Evolutionary conservation across 2,888 invertebrate genomes (phyloP), one percentile per base, ranked within the genome.

Genomic region (Phasia obesa): DNA sequence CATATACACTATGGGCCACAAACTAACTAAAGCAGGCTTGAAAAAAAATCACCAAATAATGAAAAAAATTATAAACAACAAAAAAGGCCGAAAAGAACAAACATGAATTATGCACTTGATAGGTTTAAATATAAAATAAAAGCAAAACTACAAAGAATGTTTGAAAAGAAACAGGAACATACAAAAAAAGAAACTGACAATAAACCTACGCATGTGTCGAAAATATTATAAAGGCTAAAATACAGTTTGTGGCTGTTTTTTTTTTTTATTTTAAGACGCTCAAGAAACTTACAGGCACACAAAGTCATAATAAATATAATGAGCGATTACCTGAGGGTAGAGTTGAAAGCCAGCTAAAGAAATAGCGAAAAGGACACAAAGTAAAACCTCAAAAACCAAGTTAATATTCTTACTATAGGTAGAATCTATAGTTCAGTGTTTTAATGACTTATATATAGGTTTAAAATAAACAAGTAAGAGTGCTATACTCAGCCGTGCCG

Each of bases 61-160:
- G 27, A 55, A 67, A 42, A 70, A 47, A 70, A 75, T 59, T 59
- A 65, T 53, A 38, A 70, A 64, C 27, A 64, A 53, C 53, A 74
- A 64, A 13, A n/a, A 15, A 9, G n/a, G 51, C 51, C 23, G 67
- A 67, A 67, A 51, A 51, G 19, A 77, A 62, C 53, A 64, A 60
- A 70, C 83, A 83, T 83, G 76, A 83, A 75, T 83, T 80, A 83
- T 83, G 71, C 83, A 83, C 83, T 83, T 80, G 80, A 83, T 76
- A 42, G 4, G 15, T 65, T 6, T 15, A 15, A 1, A 35, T 2
- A 23, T 4, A 13, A 9, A 13, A 15, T 1, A 13, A 25, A 31
- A 57, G 17, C 42, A 25, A 42, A 69, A 27, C 31, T 35, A 44
- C 23, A 77, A 53, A 67, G n/a, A 25, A 35, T 57, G 57, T 55